Evolutionary conservation across 1,140 invertebrate species (phyloP), one percentile per base, ranked within the genome.

Genomic region (Teleogryllus occipitalis): DNA sequence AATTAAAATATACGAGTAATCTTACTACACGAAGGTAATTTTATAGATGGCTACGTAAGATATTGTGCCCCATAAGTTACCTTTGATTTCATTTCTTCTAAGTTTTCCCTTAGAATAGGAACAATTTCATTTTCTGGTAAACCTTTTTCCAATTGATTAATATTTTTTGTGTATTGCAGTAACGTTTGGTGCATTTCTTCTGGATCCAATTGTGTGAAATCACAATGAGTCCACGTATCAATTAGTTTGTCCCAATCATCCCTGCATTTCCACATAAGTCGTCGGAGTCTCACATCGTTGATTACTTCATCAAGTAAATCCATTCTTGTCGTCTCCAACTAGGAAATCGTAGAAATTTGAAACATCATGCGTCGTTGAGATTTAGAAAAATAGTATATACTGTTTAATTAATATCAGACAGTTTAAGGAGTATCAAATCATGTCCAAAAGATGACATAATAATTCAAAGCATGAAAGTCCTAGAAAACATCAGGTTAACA

Each of bases 221-320:
- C 89, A 7, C 85, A 84, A 12, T 86, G 86, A 48, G 90, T 90
- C 93, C 93, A 93, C 74, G 89, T 86, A 7, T 86, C 83, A 8
- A 92, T 78, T 8, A 87, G 85, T 81, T 85, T 83, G 8, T 91
- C 89, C 95, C 95, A 97, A 47, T 91, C 89, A 47, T 90, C 89
- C 4, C 93, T 86, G 72, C 91, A 92, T 72, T 93, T 91, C 92
- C 95, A 96, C 0, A 97, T 85, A 72, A 94, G 87, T 84, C 92
- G 91, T 73, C 94, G 90, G 46, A 96, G 85, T 83, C 92, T 93
- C 1, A 96, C 89, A 82, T 96, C 93, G 79, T 89, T 92, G 81
- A 91, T 89, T 0, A 93, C 92, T 84, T 93, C 90, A 80, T 95
- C 94, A 74, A 97, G 86, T 18, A 92, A 89, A 72, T 96, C 94